Evolutionary conservation across 2,113 vertebrate genomes (phyloP), one percentile per base, ranked within the genome.

Genomic region (Corynorhinus townsendii): DNA sequence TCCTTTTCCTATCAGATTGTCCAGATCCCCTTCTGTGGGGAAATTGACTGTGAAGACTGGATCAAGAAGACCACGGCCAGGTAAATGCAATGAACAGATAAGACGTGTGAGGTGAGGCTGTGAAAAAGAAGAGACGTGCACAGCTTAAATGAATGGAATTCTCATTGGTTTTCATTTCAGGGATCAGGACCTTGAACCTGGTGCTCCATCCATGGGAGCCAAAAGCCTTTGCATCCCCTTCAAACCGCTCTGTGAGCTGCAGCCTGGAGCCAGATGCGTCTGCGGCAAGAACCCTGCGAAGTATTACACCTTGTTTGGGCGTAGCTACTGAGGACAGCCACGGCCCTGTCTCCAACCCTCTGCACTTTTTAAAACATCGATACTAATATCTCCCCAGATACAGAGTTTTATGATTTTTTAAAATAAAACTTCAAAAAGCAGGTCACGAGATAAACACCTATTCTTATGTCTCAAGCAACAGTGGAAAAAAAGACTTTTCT

Each of bases 161-260:
- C 86, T 56, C 3, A 1, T 4, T 24, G 98, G 96, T 49, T 47
- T 69, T 96, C 0, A 16, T 97, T 98, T 90, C 97, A 99, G 99
- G 98, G 99, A 99, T 98, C 99, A 99, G 98, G 99, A 99, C 96
- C 98, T 99, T 90, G 99, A 99, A 96, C 99, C 99, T 45, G 99
- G 99, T 7, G 99, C 99, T 49, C 99, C 99, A 0, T 99, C 99
- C 75, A 99, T 99, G 99, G 99, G 99, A 93, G 99, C 99, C 26
- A 99, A 99, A 97, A 99, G 99, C 94, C 98, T 99, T 45, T 99
- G 99, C 93, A 99, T 99, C 97, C 99, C 99, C 91, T 99, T 99
- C 97, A 97, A 98, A 14, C 99, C 99, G 26, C 98, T 99, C 68
- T 69, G 98, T 93, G 98, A 98, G 30, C 98, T 99, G 91, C 98